Evolutionary conservation across 2,113 vertebrate species (phyloP).

Genomic region (Sylvia atricapilla): DNA sequence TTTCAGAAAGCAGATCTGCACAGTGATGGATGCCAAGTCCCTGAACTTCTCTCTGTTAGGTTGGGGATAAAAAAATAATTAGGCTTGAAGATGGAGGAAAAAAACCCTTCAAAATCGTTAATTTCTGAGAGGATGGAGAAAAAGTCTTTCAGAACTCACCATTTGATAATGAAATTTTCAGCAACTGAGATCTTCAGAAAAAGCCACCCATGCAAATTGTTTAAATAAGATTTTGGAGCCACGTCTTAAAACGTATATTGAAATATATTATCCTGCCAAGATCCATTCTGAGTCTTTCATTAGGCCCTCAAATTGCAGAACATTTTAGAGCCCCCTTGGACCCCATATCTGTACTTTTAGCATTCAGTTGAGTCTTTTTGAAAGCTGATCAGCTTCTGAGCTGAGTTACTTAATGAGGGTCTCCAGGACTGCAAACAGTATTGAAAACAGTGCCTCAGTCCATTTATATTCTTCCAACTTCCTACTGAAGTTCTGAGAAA

Average conservation of each 20-base stretch:
- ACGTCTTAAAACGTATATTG: not conserved
- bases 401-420: not conserved
- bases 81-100: not conserved
- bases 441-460: not conserved
- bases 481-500: not conserved
- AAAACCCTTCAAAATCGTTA: not conserved
- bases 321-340: constrained; percentile 21
- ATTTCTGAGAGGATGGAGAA: not conserved
- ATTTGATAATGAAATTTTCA: not conserved
- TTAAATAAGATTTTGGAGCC: constrained; percentile 31
- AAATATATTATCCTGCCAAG: constrained; percentile 21
- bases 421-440: not conserved
- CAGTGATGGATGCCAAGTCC: not conserved
- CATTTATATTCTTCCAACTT: not conserved
- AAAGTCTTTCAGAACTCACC: not conserved
- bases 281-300: constrained; percentile 4
- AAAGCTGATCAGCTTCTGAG: constrained; percentile 17
- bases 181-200: not conserved
- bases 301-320: not conserved
- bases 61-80: not conserved
- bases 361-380: constrained; percentile 2
- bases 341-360: not conserved
- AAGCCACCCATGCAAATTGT: not conserved
- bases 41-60: not conserved
- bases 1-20: not conserved